These are phyloP conservation scores for Anhinga rufa DNA, from an alignment of 2,113 vertebrate genomes.

Conservation along the genomic window DNA sequence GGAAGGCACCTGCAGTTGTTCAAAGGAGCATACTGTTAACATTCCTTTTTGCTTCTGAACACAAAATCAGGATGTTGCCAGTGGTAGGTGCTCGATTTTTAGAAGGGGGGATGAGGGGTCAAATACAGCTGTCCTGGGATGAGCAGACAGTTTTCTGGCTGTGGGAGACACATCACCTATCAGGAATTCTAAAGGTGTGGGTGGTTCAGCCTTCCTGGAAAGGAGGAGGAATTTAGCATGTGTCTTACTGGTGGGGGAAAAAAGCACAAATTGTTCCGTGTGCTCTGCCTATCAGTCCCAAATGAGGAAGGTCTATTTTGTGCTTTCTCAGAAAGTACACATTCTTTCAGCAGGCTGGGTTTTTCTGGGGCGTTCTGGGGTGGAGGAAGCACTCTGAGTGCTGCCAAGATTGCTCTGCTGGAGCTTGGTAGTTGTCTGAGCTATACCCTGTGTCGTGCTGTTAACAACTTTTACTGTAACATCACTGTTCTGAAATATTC, in stretches of 20 bases:
- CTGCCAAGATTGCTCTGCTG: neutral
- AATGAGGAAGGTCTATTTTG: neutral
- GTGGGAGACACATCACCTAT: neutral
- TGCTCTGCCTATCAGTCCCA: neutral
- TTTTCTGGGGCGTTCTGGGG: neutral
- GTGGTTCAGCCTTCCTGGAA: conserved; percentile 5
- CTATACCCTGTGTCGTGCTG: accelerated
- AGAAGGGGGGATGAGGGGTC: neutral
- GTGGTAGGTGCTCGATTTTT: neutral
- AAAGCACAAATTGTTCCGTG: neutral
- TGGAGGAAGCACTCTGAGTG: neutral
- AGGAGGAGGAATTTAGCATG: neutral
- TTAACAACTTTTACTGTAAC: neutral
- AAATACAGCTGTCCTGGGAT: neutral
- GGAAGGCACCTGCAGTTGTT: neutral
- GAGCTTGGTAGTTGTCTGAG: neutral
- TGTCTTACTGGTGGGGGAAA: neutral
- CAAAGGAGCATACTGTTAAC: neutral
- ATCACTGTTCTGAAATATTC: neutral
- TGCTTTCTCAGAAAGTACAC: neutral
- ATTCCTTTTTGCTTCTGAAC: neutral
- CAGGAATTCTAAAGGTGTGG: neutral
- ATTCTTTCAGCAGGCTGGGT: conserved; percentile 10
- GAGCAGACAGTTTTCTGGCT: neutral
- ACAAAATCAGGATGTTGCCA: neutral